A percentile compares a stretch with the other conserved stretches of the same genome.
Evolutionary conservation across 2,113 vertebrate genomes (phyloP).

Genomic region (Crotophaga sulcirostris): DNA sequence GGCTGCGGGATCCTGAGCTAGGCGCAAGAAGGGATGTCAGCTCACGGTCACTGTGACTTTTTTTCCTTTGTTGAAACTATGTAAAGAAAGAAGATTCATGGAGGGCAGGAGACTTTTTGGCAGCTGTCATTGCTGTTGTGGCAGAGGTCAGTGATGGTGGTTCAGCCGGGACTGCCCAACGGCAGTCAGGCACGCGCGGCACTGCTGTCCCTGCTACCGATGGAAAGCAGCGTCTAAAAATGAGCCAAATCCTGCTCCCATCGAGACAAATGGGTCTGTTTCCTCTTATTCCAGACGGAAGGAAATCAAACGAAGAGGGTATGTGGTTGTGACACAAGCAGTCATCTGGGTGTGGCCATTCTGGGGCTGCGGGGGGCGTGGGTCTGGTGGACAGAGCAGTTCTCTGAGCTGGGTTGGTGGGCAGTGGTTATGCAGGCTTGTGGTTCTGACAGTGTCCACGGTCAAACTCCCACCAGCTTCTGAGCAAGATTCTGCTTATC

Average conservation of each 20-base stretch:
- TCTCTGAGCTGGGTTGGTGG: not conserved
- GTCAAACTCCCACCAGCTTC: not conserved
- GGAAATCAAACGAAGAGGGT: not conserved
- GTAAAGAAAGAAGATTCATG: not conserved
- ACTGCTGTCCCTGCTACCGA: accelerated
- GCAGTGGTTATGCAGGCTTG: accelerated
- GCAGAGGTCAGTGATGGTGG: no score
- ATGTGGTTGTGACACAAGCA: not conserved
- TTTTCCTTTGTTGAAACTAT: not conserved
- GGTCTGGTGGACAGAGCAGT: not conserved
- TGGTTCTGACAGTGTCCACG: accelerated
- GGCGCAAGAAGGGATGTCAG: not conserved
- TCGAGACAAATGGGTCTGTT: not conserved
- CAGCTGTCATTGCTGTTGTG: not conserved
- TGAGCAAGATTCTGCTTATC: not conserved
- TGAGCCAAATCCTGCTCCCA: not conserved
- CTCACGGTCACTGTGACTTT: not conserved
- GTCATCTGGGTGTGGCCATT: accelerated
- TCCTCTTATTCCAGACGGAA: not conserved
- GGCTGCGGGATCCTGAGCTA: not conserved
- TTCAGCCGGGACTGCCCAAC: accelerated
- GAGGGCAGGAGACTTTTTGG: not conserved
- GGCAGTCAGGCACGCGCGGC: accelerated
- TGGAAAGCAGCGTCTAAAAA: not conserved
- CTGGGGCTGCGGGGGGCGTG: not conserved